These are phyloP conservation scores for Subacronicta megacephala DNA, from an alignment of 2,888 invertebrate genomes.

Conservation along the genomic window DNA sequence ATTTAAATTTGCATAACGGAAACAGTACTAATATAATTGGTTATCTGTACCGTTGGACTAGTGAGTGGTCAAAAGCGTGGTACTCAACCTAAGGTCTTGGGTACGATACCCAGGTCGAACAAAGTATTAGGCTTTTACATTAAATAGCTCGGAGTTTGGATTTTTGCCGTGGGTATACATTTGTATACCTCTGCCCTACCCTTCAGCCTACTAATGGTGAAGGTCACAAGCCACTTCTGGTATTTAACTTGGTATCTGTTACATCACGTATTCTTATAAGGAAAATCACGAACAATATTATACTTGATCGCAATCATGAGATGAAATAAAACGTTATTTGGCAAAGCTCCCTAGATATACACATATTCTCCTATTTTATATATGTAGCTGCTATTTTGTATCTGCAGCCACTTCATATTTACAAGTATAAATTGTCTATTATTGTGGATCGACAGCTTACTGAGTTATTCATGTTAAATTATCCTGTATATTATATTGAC, in stretches of 20 bases:
- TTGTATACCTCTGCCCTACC: too few relatives aligned
- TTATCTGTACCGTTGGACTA: too few relatives aligned
- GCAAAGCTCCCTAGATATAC: slow-evolving; percentile 39
- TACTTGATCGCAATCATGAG: slow-evolving; percentile 49
- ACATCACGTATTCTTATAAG: slow-evolving; percentile 31
- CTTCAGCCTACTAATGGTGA: not conserved
- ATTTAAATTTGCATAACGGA: too few relatives aligned
- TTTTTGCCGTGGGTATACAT: too few relatives aligned
- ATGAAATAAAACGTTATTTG: slow-evolving; percentile 48
- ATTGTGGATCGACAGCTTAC: slow-evolving; percentile 23
- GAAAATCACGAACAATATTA: slow-evolving; percentile 36
- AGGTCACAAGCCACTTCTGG: slow-evolving; percentile 22
- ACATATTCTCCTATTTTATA: slow-evolving; percentile 25
- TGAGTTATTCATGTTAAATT: slow-evolving; percentile 26
- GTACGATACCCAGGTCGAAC: too few relatives aligned
- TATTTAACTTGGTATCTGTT: slow-evolving; percentile 23
- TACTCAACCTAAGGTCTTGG: too few relatives aligned
- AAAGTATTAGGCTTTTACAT: too few relatives aligned
- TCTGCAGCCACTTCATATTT: slow-evolving; percentile 47
- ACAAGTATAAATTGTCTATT: slow-evolving; percentile 28
- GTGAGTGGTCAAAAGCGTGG: too few relatives aligned
- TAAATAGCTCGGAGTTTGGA: too few relatives aligned
- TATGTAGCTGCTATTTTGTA: slow-evolving; percentile 32
- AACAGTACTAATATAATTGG: too few relatives aligned
- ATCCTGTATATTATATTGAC: too few relatives aligned